Conservation (phyloP, 1,140 invertebrate species). For the Aleiodes sp. region DNA sequence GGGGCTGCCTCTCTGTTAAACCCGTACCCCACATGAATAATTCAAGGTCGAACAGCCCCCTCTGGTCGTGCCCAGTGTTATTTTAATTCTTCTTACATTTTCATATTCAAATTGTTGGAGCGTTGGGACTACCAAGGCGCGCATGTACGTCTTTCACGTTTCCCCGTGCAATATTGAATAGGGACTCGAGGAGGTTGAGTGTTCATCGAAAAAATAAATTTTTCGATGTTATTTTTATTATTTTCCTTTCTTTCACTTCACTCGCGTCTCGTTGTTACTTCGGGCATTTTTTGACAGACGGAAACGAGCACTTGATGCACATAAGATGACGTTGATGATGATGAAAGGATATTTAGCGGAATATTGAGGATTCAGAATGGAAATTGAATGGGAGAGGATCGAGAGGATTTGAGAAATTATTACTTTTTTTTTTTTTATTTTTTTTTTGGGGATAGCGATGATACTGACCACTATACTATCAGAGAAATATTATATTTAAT, state of each 20-base stretch:
- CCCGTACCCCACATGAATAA: constrained; percentile 48
- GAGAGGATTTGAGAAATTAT: too few relatives aligned
- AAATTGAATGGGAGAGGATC: too few relatives aligned
- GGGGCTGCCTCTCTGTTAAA: neutral
- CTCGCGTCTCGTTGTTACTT: neutral
- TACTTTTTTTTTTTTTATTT: too few relatives aligned
- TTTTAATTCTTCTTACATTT: constrained; percentile 55
- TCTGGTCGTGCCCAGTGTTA: constrained; percentile 45
- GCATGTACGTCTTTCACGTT: constrained; percentile 25
- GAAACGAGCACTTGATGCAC: constrained; percentile 38
- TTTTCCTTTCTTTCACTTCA: neutral
- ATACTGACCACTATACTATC: too few relatives aligned
- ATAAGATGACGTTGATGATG: constrained; percentile 15
- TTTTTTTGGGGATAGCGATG: too few relatives aligned
- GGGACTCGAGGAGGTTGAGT: neutral
- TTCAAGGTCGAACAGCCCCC: constrained; percentile 44
- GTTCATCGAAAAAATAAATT: neutral
- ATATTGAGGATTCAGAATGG: too few relatives aligned
- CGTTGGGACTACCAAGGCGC: neutral
- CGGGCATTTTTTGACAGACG: constrained; percentile 36
- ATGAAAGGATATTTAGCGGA: too few relatives aligned
- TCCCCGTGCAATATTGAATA: constrained; percentile 19
- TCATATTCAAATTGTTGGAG: constrained; percentile 52
- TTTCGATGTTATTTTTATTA: neutral
- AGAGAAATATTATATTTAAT: too few relatives aligned